A percentile compares a stretch with the other conserved stretches of the same genome.
Evolutionary conservation across 2,888 invertebrate species (phyloP).

Genomic region (Scrobipalpa costella): DNA sequence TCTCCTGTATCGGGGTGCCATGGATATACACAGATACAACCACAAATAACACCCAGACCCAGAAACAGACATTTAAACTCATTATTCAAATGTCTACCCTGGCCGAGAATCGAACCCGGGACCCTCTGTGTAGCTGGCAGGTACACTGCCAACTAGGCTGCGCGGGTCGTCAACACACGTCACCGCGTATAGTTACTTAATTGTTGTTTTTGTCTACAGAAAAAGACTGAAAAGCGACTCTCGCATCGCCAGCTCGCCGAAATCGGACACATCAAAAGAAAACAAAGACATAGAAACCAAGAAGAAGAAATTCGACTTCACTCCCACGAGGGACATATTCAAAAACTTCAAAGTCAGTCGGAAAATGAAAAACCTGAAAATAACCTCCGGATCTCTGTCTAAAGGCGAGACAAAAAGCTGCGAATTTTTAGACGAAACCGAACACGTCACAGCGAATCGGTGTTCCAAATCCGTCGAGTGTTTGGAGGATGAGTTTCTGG

Average conservation of each 20-base stretch:
- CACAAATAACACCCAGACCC: no score
- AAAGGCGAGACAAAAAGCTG: conserved; percentile 74
- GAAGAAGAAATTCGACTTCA: conserved; percentile 76
- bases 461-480: conserved; percentile 73
- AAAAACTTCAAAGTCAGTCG: conserved; percentile 71
- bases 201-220: conserved; percentile 40
- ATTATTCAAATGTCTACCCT: no score
- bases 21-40: no score
- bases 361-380: conserved; percentile 68
- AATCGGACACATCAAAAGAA: conserved; percentile 65
- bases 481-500: conserved; percentile 53
- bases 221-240: conserved; percentile 78
- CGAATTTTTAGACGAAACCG: conserved; percentile 68
- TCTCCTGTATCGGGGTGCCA: no score
- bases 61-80: no score
- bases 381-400: conserved; percentile 48
- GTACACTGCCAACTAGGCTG: no score
- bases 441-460: conserved; percentile 54
- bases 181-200: neutral
- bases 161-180: no score
- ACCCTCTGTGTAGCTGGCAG: no score
- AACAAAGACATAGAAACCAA: conserved; percentile 67
- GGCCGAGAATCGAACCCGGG: no score
- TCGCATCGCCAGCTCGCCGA: conserved; percentile 59
- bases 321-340: conserved; percentile 72